Evolutionary conservation across 2,797 vertebrate genomes (phyloP).

Genomic region (Simalia tracyae): DNA sequence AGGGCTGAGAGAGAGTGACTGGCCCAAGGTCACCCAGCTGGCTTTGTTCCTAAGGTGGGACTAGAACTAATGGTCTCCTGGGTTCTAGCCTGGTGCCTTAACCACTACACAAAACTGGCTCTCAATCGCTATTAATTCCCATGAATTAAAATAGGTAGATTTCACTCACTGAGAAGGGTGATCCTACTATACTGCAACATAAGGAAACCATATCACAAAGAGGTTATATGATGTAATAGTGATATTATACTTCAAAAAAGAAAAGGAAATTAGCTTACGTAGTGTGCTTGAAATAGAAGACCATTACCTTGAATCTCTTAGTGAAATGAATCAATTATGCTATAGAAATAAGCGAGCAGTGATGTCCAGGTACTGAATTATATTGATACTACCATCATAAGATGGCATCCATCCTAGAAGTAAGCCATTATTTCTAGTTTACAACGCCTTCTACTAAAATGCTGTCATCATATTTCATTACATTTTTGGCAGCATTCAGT

Average conservation of each 20-base stretch:
- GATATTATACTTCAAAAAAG: constrained; percentile 15
- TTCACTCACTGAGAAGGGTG: background rate
- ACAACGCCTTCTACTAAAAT: background rate
- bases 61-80: background rate
- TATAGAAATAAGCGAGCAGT: background rate
- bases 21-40: background rate
- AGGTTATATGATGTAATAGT: background rate
- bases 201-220: background rate
- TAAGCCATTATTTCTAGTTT: background rate
- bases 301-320: background rate
- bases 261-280: background rate
- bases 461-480: background rate
- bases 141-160: background rate
- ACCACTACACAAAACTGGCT: background rate
- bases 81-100: background rate
- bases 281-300: constrained; percentile 1
- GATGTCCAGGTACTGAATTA: background rate
- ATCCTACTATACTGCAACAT: background rate
- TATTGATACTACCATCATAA: background rate
- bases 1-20: background rate
- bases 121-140: background rate
- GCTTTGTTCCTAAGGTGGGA: fast-evolving
- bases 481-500: background rate
- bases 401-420: background rate
- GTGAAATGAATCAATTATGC: background rate